A percentile compares a stretch with the other conserved stretches of the same genome.
These are phyloP conservation scores for Plotosus lineatus DNA, from an alignment of 2,113 vertebrate genomes.

Conservation along the genomic window DNA sequence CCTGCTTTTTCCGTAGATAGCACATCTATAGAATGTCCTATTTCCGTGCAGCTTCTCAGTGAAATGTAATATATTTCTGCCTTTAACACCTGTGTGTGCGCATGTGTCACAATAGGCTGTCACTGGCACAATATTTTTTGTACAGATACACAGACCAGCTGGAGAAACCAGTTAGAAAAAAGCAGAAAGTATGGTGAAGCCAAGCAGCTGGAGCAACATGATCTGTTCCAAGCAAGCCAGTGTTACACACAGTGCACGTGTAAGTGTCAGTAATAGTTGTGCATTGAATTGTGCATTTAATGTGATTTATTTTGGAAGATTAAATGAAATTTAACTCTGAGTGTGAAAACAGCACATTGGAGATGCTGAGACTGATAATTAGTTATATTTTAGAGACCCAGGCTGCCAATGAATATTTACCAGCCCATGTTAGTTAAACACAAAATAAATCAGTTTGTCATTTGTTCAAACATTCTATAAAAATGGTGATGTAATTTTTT, in stretches of 20 bases:
- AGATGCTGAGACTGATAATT: constrained; percentile 71
- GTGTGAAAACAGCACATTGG: constrained; percentile 66
- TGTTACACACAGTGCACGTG: background rate
- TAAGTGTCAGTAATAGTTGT: constrained; percentile 43
- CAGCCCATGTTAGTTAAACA: constrained; percentile 61
- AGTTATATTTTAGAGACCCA: constrained; percentile 76
- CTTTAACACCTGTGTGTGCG: background rate
- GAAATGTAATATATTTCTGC: constrained; percentile 12
- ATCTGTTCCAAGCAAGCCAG: background rate
- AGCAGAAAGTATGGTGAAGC: constrained; percentile 15
- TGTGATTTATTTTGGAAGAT: constrained; percentile 48
- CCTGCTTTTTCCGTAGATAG: background rate
- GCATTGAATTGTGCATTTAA: background rate
- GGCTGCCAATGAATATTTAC: constrained; percentile 72
- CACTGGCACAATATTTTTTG: background rate
- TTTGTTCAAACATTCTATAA: constrained; percentile 52
- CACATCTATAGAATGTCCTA: background rate
- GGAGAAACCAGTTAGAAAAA: constrained; percentile 6
- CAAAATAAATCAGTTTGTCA: constrained; percentile 60
- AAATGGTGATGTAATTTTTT: constrained; percentile 39
- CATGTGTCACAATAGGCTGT: constrained; percentile 1
- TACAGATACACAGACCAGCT: background rate
- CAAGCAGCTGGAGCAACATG: background rate
- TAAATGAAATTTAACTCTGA: constrained; percentile 59
- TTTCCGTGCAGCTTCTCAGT: background rate